Percentiles rank a stretch among this genome's conserved stretches.
Conservation (phyloP, 2,888 invertebrate species). For the Morinoia aosen region DNA sequence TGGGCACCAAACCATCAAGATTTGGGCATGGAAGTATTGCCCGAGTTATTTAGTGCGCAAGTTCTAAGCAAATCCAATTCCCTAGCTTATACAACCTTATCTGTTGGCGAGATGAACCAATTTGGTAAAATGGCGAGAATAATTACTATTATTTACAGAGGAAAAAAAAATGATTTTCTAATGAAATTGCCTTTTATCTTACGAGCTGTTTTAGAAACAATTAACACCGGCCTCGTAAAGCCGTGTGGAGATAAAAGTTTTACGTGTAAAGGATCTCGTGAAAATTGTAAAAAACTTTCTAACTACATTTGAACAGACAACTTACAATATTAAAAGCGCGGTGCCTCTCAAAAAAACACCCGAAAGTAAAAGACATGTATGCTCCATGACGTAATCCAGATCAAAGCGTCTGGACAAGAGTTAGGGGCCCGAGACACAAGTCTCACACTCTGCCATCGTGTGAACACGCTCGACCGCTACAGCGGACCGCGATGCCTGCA, state of each 20-base stretch:
- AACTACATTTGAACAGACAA: background rate
- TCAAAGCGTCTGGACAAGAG: background rate
- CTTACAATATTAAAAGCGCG: background rate
- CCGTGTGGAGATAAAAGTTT: background rate
- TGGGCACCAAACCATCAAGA: background rate
- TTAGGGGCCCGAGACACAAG: background rate
- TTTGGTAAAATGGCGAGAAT: background rate
- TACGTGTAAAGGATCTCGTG: background rate
- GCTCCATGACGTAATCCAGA: background rate
- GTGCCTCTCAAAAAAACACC: too few relatives aligned
- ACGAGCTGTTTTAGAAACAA: too few relatives aligned
- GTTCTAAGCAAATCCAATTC: background rate
- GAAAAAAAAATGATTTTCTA: background rate
- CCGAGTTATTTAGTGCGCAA: background rate
- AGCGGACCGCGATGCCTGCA: conserved; percentile 45
- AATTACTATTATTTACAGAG: background rate
- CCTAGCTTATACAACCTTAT: too few relatives aligned
- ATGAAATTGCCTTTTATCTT: background rate
- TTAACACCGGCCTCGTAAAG: too few relatives aligned
- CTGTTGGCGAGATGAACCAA: background rate
- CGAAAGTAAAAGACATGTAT: too few relatives aligned
- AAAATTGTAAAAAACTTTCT: background rate
- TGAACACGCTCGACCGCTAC: conserved; percentile 27
- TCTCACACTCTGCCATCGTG: conserved; percentile 15
- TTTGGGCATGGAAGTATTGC: background rate